phyloP scores from a whole-genome alignment of 1,140 invertebrate genomes.

The Sitobion miscanthi region DNA sequence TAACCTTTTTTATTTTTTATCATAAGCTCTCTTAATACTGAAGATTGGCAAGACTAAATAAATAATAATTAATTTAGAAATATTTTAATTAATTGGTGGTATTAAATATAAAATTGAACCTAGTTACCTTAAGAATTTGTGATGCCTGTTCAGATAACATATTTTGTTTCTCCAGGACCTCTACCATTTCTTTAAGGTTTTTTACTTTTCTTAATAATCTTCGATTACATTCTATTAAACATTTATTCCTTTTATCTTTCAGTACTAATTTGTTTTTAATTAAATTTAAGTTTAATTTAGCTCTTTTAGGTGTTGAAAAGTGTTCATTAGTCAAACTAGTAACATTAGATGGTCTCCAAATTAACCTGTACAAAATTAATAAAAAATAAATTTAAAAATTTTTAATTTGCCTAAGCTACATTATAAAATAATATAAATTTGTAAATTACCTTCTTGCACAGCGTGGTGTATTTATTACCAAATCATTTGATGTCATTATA shows the following conservation, averaged over 20 bases:
- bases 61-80: neutral
- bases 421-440: too few relatives aligned
- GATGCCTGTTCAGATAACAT: slow-evolving; percentile 13
- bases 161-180: neutral
- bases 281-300: neutral
- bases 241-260: neutral
- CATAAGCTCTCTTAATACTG: neutral
- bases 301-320: neutral
- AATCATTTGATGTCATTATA: too few relatives aligned
- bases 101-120: neutral
- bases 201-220: slow-evolving; percentile 3
- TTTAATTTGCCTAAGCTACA: neutral
- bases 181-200: neutral
- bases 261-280: neutral
- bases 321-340: neutral
- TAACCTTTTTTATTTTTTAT: neutral
- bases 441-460: too few relatives aligned
- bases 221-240: neutral
- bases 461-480: too few relatives aligned
- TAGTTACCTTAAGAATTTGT: slow-evolving; percentile 3
- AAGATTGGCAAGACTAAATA: neutral
- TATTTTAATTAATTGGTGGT: neutral
- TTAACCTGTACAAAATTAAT: neutral
- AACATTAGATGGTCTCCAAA: slow-evolving; percentile 11
- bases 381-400: neutral